Evolutionary conservation across 2,888 invertebrate species (phyloP).

Genomic region (Athrips mouffetella): DNA sequence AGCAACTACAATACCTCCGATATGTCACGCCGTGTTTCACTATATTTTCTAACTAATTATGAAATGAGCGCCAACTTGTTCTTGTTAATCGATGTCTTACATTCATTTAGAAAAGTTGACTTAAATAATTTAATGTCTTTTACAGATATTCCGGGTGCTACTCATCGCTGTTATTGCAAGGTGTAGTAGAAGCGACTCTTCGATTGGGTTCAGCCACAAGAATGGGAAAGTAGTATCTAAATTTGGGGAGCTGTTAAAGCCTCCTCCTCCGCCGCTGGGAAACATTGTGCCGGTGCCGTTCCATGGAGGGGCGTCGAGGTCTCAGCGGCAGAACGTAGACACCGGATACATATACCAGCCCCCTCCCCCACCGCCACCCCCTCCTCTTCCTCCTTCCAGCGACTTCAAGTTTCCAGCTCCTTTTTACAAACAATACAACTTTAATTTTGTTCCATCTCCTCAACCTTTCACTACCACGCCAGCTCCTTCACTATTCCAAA

Average conservation of each 20-base stretch:
- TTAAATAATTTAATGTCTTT: constrained; percentile 25
- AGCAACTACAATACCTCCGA: constrained; percentile 56
- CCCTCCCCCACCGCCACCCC: constrained; percentile 44
- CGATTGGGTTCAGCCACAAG: constrained; percentile 37
- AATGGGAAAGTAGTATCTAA: constrained; percentile 47
- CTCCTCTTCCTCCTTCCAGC: constrained; percentile 32
- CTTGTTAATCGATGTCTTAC: constrained; percentile 17
- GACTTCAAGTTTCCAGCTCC: constrained; percentile 69
- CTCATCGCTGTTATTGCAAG: constrained; percentile 45
- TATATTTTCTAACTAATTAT: constrained; percentile 67
- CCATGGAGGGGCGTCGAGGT: constrained; percentile 49
- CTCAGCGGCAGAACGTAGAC: constrained; percentile 55
- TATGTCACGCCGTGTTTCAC: constrained; percentile 67
- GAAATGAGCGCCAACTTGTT: constrained; percentile 36
- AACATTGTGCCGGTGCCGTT: constrained; percentile 62
- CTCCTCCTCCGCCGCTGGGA: constrained; percentile 62
- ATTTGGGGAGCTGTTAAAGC: constrained; percentile 61
- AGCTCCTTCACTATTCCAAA: constrained; percentile 76
- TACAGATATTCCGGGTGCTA: constrained; percentile 60
- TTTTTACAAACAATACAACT: constrained; percentile 70
- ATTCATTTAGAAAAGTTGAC: neutral
- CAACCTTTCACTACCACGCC: constrained; percentile 64
- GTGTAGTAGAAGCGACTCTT: constrained; percentile 49
- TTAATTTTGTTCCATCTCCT: constrained; percentile 66
- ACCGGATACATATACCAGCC: constrained; percentile 54